Conservation (phyloP, 2,888 invertebrate genomes). For the Cephus runcator region DNA sequence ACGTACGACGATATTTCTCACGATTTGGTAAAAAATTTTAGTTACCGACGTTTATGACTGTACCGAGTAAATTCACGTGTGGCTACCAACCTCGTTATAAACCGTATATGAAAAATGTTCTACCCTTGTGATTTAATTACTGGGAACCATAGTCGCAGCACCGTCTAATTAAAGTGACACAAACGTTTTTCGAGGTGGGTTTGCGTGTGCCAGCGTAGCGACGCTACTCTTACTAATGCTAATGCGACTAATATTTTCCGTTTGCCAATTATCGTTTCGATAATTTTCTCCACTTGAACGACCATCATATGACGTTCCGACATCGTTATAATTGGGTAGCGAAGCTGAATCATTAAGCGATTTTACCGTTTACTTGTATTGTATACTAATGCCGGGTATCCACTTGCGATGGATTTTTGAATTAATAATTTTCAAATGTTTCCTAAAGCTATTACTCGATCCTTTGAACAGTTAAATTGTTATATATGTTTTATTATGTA, state of each 20-base stretch:
- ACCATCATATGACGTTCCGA: neutral
- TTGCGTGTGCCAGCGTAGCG: neutral
- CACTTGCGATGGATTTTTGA: neutral
- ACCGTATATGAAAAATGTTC: too few species aligned
- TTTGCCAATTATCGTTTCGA: neutral
- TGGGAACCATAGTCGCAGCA: neutral
- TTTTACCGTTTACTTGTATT: neutral
- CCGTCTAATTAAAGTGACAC: neutral
- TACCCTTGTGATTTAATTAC: neutral
- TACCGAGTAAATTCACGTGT: too few species aligned
- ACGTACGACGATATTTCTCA: neutral
- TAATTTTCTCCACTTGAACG: neutral
- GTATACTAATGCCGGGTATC: neutral
- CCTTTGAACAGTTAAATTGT: neutral
- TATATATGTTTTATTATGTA: neutral
- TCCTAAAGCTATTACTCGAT: neutral
- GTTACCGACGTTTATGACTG: too few species aligned
- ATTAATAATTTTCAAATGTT: neutral
- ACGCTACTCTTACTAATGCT: neutral
- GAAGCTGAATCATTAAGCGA: neutral
- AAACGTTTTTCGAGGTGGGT: neutral
- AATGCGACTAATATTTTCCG: neutral
- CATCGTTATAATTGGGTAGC: neutral
- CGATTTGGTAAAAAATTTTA: neutral
- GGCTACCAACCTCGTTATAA: too few species aligned